Percentiles rank a stretch among this genome's conserved stretches.
Evolutionary conservation across 2,888 invertebrate species (phyloP).

Genomic region (Lutraria lutraria): DNA sequence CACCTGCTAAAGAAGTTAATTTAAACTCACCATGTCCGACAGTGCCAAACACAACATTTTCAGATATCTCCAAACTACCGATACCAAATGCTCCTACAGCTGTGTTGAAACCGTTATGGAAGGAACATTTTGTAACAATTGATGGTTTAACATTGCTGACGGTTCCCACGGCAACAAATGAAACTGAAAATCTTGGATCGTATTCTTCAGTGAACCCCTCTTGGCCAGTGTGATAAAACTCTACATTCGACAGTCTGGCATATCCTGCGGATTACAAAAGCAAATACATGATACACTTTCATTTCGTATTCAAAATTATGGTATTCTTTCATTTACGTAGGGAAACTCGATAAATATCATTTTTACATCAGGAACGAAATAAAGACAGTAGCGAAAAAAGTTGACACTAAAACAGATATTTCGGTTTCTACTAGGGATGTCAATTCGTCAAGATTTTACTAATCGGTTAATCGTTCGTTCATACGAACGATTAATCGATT

Average conservation of each 20-base stretch:
- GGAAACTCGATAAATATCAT: too few relatives aligned
- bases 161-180: constrained; percentile 78
- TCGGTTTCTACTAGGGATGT: too few relatives aligned
- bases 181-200: constrained; percentile 81
- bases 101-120: constrained; percentile 82
- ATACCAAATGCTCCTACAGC: constrained; percentile 82
- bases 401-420: too few relatives aligned
- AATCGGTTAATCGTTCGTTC: too few relatives aligned
- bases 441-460: too few relatives aligned
- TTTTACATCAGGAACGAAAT: too few relatives aligned
- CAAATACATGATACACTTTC: too few relatives aligned
- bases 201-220: constrained; percentile 79
- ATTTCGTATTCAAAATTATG: too few relatives aligned
- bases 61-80: constrained; percentile 75
- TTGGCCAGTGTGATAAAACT: constrained; percentile 83
- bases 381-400: too few relatives aligned
- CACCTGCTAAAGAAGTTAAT: background rate
- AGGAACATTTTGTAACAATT: constrained; percentile 77
- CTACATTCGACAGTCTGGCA: constrained; percentile 81
- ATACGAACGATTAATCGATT: too few relatives aligned
- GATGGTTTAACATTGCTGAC: constrained; percentile 77
- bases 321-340: too few relatives aligned
- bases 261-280: constrained; percentile 80
- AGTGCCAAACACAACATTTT: constrained; percentile 82
- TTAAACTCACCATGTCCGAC: constrained; percentile 72